These are phyloP conservation scores for Hypolimnas misippus DNA, from an alignment of 2,888 invertebrate species.

Conservation along the genomic window DNA sequence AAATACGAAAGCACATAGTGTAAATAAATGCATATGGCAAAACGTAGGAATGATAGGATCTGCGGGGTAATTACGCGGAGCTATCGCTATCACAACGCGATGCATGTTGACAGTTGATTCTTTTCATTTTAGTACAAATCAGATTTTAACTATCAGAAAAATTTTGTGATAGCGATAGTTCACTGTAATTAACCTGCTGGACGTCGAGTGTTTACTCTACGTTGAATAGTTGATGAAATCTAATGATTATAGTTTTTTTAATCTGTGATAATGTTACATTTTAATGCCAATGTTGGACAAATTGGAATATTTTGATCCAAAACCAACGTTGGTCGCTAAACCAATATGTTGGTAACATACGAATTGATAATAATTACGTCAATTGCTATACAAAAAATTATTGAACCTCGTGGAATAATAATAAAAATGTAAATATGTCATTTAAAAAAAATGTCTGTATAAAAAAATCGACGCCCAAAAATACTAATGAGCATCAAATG, in stretches of 20 bases:
- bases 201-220: constrained; percentile 24
- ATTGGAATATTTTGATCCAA: no score
- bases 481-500: constrained; percentile 48
- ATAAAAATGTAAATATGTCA: neutral
- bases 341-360: constrained; percentile 6
- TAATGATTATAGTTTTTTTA: no score
- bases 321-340: neutral
- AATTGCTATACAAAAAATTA: neutral
- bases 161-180: no score
- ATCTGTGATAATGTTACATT: no score
- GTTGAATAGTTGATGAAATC: neutral
- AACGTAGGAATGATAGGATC: constrained; percentile 64
- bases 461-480: constrained; percentile 31
- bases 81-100: no score
- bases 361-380: neutral
- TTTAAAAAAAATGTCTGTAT: constrained; percentile 1
- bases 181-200: no score
- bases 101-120: no score
- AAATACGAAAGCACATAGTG: constrained; percentile 47
- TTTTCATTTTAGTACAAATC: no score
- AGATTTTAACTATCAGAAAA: no score
- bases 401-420: no score
- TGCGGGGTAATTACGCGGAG: no score
- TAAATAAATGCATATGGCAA: constrained; percentile 80
- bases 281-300: no score